Base-by-base conservation (phyloP, 2,888 invertebrate genomes). In the Cryptophagus acutangulus region DNA sequence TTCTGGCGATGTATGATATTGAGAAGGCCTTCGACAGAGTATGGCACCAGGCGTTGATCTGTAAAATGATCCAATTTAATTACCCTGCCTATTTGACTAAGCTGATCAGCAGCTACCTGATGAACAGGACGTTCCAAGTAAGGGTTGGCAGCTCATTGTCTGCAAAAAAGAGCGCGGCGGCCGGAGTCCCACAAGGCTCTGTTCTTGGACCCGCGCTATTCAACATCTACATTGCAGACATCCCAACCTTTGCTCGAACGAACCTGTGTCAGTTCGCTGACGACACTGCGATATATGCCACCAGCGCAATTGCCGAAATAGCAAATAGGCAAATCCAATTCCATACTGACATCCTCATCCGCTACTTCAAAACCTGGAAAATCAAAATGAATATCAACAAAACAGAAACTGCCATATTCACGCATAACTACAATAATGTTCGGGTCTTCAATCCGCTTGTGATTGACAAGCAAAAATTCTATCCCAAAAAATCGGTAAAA, bases 201-300 rank as follows among this genome's bases (percentile, higher is more conserved):
- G 12, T 26, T 8, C n/a, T 26, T 4, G 12, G 26, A 4, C 26
- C 26, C 3, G 10, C n/a, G 12, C 26, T 26, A n/a, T 26, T 26
- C 9, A 4, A 12, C 3, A 12, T 12, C 26, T 26, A 4, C 12
- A 26, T 26, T 4, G 12, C n/a, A 12, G 26, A 26, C n/a, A 26
- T 26, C n/a, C 26, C 26, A 3, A 26, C n/a, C n/a, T 13, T 12
- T n/a, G 3, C 26, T 12, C n/a, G 12, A 26, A 26, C 26, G n/a
- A 48, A 42, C 9, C 33, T 15, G 6, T 47, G 45, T 9, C 38
- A 42, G 1, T 48, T 36, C 14, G 46, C 50, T 5, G 48, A 46
- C 26, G 12, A 26, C n/a, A 26, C 12, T 26, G 26, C 26, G 26
- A 4, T 26, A 3, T 26, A 12, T 35, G 39, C 48, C 2, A 36